Base-by-base conservation (phyloP, 2,797 vertebrate species). In the Gadopsis marmoratus region DNA sequence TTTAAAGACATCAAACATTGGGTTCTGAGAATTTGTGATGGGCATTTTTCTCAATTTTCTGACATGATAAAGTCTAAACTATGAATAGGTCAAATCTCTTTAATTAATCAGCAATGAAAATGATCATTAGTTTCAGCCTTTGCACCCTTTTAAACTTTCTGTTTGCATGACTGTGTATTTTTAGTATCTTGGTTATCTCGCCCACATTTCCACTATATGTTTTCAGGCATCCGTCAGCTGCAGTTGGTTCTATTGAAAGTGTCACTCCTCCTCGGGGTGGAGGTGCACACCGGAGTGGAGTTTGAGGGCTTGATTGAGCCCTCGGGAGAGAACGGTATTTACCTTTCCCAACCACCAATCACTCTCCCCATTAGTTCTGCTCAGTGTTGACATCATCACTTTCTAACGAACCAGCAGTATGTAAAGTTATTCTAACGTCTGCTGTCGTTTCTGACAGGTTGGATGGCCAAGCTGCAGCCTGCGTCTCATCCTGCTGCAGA, bases 191-290 rank as follows among this genome's bases (percentile, higher is more conserved):
- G 8, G 7, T 67, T 48, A 1, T 71, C 43, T 72, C 0, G n/a
- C n/a, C 13, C 31, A 71, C 37, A 14, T 58, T 61, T 67, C 9
- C 1, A 41, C 1, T 64, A 21, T 81, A 37, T 89, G 16, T 79
- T 74, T 88, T 2, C 82, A 99, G 98, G 97, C 88, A 99, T 99
- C 86, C 96, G 98, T 61, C 97, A 99, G 93, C 94, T 99, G 66
- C 98, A 99, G 92, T 78, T 99, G 82, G 94, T 99, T 76, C 92
- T 99, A 23, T 78, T 99, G 89, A 98, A 99, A 86, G 95, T 97
- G 83, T 95, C 94, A 3, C 91, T 99, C 66, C 92, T 99, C n/a
- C 94, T 99, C 33, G 97, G 98, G 11, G 97, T 99, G n/a, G 97
- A 98, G 85, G 95, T 99, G 77, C 96, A 98, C 91, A 95, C 93